These are phyloP conservation scores for Bubo scandiacus DNA, from an alignment of 2,113 vertebrate genomes.

Conservation along the genomic window DNA sequence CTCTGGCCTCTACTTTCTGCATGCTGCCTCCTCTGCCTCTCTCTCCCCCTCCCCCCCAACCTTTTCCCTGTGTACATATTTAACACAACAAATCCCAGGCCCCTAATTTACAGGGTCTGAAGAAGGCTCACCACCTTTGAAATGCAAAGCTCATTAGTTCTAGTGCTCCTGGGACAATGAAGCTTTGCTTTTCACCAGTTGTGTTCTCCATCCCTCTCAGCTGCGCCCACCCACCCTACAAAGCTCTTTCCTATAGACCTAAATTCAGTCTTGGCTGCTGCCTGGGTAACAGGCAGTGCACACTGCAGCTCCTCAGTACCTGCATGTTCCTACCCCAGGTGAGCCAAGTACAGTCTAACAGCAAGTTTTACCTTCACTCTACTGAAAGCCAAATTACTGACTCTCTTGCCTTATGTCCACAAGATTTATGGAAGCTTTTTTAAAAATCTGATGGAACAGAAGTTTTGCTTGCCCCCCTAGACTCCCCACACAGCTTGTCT, in stretches of 20 bases:
- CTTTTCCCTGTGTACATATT: neutral
- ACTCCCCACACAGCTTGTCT: neutral
- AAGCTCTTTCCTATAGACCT: neutral
- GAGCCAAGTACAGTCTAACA: neutral
- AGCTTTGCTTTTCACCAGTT: neutral
- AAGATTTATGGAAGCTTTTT: neutral
- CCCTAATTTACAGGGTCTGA: neutral
- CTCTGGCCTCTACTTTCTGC: conserved; percentile 28
- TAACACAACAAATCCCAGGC: neutral
- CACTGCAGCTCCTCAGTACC: neutral
- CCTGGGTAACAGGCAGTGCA: neutral
- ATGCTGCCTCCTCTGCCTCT: neutral
- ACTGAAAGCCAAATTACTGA: neutral
- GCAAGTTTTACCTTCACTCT: neutral
- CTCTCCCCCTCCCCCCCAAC: neutral
- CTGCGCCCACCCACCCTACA: conserved; percentile 28
- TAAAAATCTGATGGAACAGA: neutral
- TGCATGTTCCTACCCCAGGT: neutral
- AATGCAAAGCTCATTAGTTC: conserved; percentile 25
- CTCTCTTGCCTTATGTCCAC: too few relatives aligned
- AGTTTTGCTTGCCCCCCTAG: neutral
- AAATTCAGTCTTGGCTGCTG: neutral
- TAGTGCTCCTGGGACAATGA: neutral
- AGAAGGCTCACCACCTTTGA: neutral
- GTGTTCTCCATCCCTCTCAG: neutral